phyloP scores from a whole-genome alignment of 1,140 invertebrate species.

The Pissodes strobi region DNA sequence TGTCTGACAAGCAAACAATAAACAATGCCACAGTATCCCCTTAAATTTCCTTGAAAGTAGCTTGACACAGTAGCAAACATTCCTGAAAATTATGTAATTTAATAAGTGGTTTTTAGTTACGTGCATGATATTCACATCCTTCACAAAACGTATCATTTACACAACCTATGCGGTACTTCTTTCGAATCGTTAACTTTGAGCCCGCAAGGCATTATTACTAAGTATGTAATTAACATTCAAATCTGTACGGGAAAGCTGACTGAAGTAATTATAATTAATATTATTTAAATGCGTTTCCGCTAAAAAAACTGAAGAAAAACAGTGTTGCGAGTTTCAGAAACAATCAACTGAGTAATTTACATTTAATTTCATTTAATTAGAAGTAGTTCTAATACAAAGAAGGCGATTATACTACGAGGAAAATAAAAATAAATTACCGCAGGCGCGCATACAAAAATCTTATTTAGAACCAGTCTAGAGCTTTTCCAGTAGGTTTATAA shows the following conservation, averaged over 20 bases:
- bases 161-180: constrained; percentile 20
- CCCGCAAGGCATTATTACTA: constrained; percentile 1
- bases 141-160: constrained; percentile 15
- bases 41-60: too few species aligned
- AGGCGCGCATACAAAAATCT: constrained; percentile 32
- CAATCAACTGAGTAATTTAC: constrained; percentile 20
- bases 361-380: constrained; percentile 28
- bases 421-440: constrained; percentile 31
- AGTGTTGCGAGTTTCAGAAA: constrained; percentile 10
- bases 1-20: too few species aligned
- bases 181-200: constrained; percentile 3
- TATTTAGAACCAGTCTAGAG: constrained; percentile 26
- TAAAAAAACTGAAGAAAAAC: constrained; percentile 15
- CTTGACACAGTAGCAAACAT: too few species aligned
- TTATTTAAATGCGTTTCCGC: constrained; percentile 28
- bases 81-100: background rate
- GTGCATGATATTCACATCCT: constrained; percentile 12
- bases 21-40: too few species aligned
- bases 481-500: constrained; percentile 37
- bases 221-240: constrained; percentile 25
- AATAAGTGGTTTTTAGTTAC: background rate
- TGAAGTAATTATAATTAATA: constrained; percentile 28
- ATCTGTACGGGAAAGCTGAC: constrained; percentile 26
- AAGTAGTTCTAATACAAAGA: constrained; percentile 27
- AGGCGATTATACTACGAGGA: constrained; percentile 24